Evolutionary conservation across 1,140 invertebrate species (phyloP).

Genomic region (Lutraria rhynchaena): DNA sequence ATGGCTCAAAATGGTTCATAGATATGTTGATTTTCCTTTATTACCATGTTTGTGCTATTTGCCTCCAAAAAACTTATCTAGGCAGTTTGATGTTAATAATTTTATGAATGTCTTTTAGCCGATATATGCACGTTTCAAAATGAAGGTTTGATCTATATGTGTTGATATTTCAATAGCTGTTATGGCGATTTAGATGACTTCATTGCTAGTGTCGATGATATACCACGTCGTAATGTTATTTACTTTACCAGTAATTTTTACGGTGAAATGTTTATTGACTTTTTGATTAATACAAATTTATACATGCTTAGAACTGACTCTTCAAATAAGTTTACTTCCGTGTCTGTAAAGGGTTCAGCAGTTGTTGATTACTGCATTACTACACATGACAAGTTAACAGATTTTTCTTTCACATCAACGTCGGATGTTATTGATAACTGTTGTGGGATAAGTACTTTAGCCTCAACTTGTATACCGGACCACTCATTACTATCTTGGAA

Average conservation of each 20-base stretch:
- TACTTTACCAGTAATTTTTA: conserved; percentile 32
- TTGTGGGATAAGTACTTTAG: too few species aligned
- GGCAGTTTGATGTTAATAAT: conserved; percentile 6
- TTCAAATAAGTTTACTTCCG: conserved; percentile 48
- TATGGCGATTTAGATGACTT: conserved; percentile 21
- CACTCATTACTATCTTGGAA: too few species aligned
- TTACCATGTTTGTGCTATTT: conserved; percentile 30
- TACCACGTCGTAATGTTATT: conserved; percentile 11
- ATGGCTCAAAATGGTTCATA: not conserved
- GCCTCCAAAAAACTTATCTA: conserved; percentile 19
- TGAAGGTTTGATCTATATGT: conserved; percentile 1
- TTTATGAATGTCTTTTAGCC: conserved; percentile 11
- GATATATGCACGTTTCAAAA: conserved; percentile 27
- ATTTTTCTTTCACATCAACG: too few species aligned
- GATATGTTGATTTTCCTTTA: not conserved
- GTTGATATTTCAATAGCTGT: conserved; percentile 31
- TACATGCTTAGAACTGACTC: conserved; percentile 38
- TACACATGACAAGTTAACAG: conserved; percentile 18
- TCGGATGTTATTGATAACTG: too few species aligned
- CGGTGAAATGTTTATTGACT: conserved; percentile 26
- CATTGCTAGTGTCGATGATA: conserved; percentile 32
- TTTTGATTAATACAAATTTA: conserved; percentile 39
- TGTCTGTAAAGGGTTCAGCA: conserved; percentile 29
- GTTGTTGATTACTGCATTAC: conserved; percentile 53
- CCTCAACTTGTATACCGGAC: too few species aligned